These are phyloP conservation scores for Clepsis dumicolana DNA, from an alignment of 2,888 invertebrate species.

Conservation along the genomic window DNA sequence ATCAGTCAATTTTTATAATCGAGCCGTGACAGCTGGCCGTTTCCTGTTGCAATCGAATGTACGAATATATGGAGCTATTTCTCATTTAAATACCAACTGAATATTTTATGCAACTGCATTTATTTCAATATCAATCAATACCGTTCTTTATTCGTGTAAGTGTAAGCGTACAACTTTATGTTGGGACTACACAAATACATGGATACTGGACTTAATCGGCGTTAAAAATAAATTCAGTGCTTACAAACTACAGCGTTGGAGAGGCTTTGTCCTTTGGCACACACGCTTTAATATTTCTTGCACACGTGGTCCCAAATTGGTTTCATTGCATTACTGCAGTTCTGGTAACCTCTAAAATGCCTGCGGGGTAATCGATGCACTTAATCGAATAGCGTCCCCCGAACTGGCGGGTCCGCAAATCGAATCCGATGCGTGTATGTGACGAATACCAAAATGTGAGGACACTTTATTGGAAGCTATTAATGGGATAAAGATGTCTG, in stretches of 20 bases:
- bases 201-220: too few relatives aligned
- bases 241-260: too few relatives aligned
- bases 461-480: not conserved
- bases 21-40: conserved; percentile 30
- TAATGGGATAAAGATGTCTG: not conserved
- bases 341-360: not conserved
- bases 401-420: not conserved
- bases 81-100: conserved; percentile 23
- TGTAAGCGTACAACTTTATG: too few relatives aligned
- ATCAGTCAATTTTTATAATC: conserved; percentile 41
- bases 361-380: not conserved
- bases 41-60: conserved; percentile 28
- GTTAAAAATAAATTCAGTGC: too few relatives aligned
- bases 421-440: not conserved
- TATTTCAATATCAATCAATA: not conserved
- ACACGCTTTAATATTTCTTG: too few relatives aligned
- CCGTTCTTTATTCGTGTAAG: too few relatives aligned
- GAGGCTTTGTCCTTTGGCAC: too few relatives aligned
- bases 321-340: too few relatives aligned
- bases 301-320: too few relatives aligned
- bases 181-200: too few relatives aligned
- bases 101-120: conserved; percentile 5
- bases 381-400: not conserved
- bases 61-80: conserved; percentile 32
- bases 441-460: not conserved